phyloP scores from a whole-genome alignment of 2,888 invertebrate genomes.

The Clusia tigrina region DNA sequence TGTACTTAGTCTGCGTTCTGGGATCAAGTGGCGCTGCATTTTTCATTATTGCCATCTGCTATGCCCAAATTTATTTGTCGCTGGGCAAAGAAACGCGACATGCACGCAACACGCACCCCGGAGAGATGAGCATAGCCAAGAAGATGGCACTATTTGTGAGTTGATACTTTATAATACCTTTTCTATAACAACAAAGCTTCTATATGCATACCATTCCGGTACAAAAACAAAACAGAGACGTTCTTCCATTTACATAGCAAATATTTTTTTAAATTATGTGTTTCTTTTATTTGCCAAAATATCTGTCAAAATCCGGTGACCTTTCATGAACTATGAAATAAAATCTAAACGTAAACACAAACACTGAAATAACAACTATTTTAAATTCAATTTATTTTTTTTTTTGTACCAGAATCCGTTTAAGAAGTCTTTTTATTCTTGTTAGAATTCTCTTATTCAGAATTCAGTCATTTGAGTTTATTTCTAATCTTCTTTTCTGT shows the following conservation, averaged over 20 bases:
- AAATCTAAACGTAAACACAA: too few species aligned
- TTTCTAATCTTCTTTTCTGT: neutral
- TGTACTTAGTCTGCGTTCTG: constrained; percentile 78
- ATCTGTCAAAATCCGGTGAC: too few species aligned
- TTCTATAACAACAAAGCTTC: neutral
- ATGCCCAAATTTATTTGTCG: constrained; percentile 85
- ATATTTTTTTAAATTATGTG: too few species aligned
- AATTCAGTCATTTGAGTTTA: too few species aligned
- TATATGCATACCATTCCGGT: neutral
- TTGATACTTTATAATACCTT: neutral
- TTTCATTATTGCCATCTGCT: constrained; percentile 83
- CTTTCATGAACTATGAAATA: too few species aligned
- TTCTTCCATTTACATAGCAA: too few species aligned
- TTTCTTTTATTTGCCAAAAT: too few species aligned
- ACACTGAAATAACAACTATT: neutral
- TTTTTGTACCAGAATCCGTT: too few species aligned
- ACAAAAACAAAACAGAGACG: neutral
- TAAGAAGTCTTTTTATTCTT: neutral
- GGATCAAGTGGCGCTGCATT: constrained; percentile 82
- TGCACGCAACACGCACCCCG: constrained; percentile 65
- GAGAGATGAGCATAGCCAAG: constrained; percentile 82
- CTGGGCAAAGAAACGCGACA: constrained; percentile 75
- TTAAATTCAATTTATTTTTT: too few species aligned
- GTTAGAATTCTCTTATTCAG: neutral
- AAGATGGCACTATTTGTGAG: constrained; percentile 86